These are phyloP conservation scores for Tragelaphus strepsiceros DNA, from an alignment of 2,113 vertebrate genomes.

Conservation along the genomic window DNA sequence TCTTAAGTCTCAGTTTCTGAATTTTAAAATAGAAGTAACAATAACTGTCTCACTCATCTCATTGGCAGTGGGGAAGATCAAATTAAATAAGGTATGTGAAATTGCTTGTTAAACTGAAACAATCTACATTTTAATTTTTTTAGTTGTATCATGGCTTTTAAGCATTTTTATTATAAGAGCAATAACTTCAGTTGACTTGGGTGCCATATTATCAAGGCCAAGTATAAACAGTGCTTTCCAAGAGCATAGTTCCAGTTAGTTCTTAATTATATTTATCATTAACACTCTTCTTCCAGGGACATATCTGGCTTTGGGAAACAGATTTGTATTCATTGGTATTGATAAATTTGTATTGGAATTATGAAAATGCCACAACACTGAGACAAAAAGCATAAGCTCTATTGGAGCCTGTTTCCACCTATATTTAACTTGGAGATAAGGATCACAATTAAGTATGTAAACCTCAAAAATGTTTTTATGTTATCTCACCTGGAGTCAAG, in stretches of 20 bases:
- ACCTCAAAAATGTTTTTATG: not conserved
- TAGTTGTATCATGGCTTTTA: not conserved
- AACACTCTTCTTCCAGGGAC: not conserved
- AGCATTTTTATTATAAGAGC: not conserved
- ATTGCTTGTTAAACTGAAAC: not conserved
- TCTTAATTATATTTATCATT: not conserved
- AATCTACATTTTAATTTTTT: not conserved
- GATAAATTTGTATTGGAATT: not conserved
- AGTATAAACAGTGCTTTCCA: not conserved
- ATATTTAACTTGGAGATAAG: not conserved
- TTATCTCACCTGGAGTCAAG: not conserved
- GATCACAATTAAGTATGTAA: not conserved
- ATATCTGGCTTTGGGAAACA: not conserved
- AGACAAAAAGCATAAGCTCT: not conserved
- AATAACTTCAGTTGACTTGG: not conserved
- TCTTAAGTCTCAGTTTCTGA: not conserved
- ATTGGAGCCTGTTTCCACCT: not conserved
- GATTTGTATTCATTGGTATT: not conserved
- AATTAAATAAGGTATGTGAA: not conserved
- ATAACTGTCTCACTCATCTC: not conserved
- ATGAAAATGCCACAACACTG: not conserved
- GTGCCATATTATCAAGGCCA: not conserved
- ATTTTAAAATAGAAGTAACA: not conserved
- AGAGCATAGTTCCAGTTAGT: not conserved
- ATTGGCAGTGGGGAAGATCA: not conserved